Evolutionary conservation across 2,797 vertebrate species (phyloP).

Genomic region (Clarias laeviceps): DNA sequence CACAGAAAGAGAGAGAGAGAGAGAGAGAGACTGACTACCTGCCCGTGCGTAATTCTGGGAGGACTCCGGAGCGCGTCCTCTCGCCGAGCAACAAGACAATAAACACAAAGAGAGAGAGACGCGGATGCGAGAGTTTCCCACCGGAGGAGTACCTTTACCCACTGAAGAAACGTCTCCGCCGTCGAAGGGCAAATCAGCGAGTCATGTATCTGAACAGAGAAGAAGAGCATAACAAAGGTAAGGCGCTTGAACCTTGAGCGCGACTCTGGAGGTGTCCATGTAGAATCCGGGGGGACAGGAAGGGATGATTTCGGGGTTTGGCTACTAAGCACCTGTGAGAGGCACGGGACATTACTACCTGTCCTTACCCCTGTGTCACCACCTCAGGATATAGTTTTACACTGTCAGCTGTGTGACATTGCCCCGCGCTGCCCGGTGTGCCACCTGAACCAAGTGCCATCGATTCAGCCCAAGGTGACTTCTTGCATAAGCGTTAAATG

Average conservation of each 20-base stretch:
- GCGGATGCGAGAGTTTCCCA: constrained; percentile 62
- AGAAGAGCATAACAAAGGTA: constrained; percentile 80
- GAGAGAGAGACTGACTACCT: constrained; percentile 70
- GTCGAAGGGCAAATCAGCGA: constrained; percentile 56
- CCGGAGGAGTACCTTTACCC: constrained; percentile 67
- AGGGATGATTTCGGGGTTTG: not conserved
- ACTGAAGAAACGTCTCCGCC: constrained; percentile 28
- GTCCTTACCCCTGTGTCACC: constrained; percentile 21
- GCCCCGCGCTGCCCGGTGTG: constrained; percentile 26
- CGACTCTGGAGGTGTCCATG: not conserved
- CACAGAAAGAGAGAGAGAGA: constrained; percentile 31
- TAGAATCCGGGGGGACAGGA: not conserved
- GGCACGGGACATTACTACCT: constrained; percentile 54
- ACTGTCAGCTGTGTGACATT: constrained; percentile 49
- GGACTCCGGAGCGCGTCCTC: constrained; percentile 68
- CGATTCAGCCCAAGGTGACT: constrained; percentile 9
- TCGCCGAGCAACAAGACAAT: constrained; percentile 75
- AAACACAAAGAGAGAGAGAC: constrained; percentile 64
- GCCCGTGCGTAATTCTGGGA: constrained; percentile 67
- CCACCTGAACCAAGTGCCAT: constrained; percentile 7
- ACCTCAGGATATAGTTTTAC: constrained; percentile 29
- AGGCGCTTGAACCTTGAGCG: constrained; percentile 48
- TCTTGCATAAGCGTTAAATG: constrained; percentile 18
- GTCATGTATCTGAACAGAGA: constrained; percentile 85
- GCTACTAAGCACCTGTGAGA: constrained; percentile 42